phyloP scores from a whole-genome alignment of 2,888 invertebrate species.

The Pycnomerus fuliginosus region DNA sequence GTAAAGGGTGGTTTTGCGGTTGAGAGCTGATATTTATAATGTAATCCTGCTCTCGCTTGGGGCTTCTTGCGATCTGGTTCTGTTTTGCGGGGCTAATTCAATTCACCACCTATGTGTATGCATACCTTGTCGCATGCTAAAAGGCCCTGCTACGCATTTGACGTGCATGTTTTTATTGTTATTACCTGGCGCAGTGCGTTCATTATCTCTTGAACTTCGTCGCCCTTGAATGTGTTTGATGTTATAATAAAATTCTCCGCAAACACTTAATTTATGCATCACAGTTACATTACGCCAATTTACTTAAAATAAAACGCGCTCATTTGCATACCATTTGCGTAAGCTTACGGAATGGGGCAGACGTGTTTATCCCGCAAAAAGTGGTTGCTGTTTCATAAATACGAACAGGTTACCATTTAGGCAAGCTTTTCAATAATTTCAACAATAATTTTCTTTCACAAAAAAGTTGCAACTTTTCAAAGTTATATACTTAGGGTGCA shows the following conservation, averaged over 20 bases:
- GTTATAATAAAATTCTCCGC: slow-evolving; percentile 13
- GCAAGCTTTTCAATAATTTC: too few relatives aligned
- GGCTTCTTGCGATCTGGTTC: slow-evolving; percentile 12
- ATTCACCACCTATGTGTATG: slow-evolving; percentile 19
- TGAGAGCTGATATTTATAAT: slow-evolving; percentile 29
- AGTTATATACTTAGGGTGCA: too few relatives aligned
- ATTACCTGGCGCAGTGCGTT: slow-evolving; percentile 16
- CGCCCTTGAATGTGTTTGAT: slow-evolving; percentile 16
- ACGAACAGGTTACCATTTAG: too few relatives aligned
- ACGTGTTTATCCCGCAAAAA: too few relatives aligned
- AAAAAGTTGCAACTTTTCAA: too few relatives aligned
- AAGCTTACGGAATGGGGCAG: too few relatives aligned
- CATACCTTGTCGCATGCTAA: slow-evolving; percentile 23
- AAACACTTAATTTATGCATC: slow-evolving; percentile 14
- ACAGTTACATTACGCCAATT: slow-evolving; percentile 1
- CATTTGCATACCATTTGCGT: slow-evolving; percentile 7
- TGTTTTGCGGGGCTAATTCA: slow-evolving; percentile 15
- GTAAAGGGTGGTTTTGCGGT: slow-evolving; percentile 26
- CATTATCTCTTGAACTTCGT: too few relatives aligned
- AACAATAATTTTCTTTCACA: too few relatives aligned
- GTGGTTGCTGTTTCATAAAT: too few relatives aligned
- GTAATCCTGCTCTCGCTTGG: slow-evolving; percentile 24
- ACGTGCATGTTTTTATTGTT: slow-evolving; percentile 25
- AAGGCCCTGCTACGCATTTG: slow-evolving; percentile 19
- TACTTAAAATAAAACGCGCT: too few relatives aligned